Percentiles rank a stretch among this genome's conserved stretches.
phyloP scores from a whole-genome alignment of 2,113 vertebrate genomes.

The Siniperca knerii region DNA sequence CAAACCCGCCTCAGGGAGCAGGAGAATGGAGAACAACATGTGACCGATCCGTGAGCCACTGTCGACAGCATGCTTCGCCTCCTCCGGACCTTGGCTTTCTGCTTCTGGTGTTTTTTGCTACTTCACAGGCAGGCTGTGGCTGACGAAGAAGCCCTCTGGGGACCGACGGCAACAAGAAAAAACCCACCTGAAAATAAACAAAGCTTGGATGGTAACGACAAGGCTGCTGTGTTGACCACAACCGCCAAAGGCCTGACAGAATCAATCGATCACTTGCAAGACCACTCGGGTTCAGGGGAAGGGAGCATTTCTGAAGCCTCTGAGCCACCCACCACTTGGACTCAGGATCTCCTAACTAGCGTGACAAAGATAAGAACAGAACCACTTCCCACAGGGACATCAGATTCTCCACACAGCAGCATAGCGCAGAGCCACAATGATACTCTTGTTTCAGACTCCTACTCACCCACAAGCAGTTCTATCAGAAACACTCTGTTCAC shows the following conservation, averaged over 20 bases:
- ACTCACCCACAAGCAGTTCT: conserved; percentile 56
- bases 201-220: background rate
- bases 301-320: conserved; percentile 48
- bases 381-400: conserved; percentile 61
- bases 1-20: conserved; percentile 54
- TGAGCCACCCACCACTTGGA: conserved; percentile 46
- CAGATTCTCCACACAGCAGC: conserved; percentile 68
- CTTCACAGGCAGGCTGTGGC: conserved; percentile 55
- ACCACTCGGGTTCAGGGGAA: conserved; percentile 67
- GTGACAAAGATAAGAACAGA: conserved; percentile 58
- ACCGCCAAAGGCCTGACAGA: conserved; percentile 30
- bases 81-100: conserved; percentile 67
- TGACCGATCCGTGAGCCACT: conserved; percentile 65
- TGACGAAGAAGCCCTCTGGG: conserved; percentile 72
- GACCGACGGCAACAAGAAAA: conserved; percentile 29
- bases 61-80: conserved; percentile 81
- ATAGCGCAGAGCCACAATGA: conserved; percentile 48
- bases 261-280: conserved; percentile 15
- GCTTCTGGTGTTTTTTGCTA: conserved; percentile 74
- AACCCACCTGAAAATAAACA: conserved; percentile 42
- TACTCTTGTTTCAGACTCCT: conserved; percentile 60
- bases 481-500: conserved; percentile 55
- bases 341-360: conserved; percentile 46
- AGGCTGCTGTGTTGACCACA: conserved; percentile 25
- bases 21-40: conserved; percentile 78